Percentiles rank a stretch among this genome's conserved stretches.
These are phyloP conservation scores for Caenorhabditis wallacei DNA, from an alignment of 2,888 invertebrate genomes.

Conservation along the genomic window DNA sequence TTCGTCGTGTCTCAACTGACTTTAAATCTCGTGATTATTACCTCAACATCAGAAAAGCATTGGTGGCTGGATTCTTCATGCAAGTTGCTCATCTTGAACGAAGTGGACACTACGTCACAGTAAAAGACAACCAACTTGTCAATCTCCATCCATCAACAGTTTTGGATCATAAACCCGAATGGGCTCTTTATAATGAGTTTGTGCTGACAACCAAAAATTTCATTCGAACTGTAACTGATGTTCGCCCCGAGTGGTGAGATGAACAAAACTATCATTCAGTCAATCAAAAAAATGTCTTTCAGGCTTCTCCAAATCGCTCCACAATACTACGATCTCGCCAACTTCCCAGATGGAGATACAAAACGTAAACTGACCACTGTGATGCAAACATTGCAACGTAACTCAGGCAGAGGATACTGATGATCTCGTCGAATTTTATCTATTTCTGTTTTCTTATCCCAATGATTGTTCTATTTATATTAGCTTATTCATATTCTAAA, in stretches of 20 bases:
- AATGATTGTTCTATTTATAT: not conserved
- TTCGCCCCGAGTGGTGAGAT: conserved; percentile 90
- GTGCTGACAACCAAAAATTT: conserved; percentile 99
- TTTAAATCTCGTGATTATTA: conserved; percentile 98
- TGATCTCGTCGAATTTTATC: conserved; percentile 37
- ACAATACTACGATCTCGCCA: conserved; percentile 97
- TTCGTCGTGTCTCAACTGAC: conserved; percentile 90
- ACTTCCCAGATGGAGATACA: conserved; percentile 98
- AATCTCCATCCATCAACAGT: conserved; percentile 99
- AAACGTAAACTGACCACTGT: conserved; percentile 90
- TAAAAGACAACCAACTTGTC: conserved; percentile 99
- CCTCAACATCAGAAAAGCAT: conserved; percentile 97
- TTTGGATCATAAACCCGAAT: conserved; percentile 99
- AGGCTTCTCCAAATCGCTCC: conserved; percentile 96
- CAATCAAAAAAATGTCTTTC: conserved; percentile 39
- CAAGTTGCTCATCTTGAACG: conserved; percentile 99
- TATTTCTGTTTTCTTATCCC: not conserved
- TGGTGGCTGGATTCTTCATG: conserved; percentile 99
- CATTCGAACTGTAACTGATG: conserved; percentile 98
- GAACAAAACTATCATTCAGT: not conserved
- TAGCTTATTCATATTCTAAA: no score
- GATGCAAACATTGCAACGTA: conserved; percentile 56
- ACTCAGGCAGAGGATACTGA: conserved; percentile 59
- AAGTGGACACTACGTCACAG: conserved; percentile 97
- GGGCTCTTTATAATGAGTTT: conserved; percentile 99